Percentiles rank a stretch among this genome's conserved stretches.
phyloP scores from a whole-genome alignment of 2,797 vertebrate genomes.

The Lacerta agilis region DNA sequence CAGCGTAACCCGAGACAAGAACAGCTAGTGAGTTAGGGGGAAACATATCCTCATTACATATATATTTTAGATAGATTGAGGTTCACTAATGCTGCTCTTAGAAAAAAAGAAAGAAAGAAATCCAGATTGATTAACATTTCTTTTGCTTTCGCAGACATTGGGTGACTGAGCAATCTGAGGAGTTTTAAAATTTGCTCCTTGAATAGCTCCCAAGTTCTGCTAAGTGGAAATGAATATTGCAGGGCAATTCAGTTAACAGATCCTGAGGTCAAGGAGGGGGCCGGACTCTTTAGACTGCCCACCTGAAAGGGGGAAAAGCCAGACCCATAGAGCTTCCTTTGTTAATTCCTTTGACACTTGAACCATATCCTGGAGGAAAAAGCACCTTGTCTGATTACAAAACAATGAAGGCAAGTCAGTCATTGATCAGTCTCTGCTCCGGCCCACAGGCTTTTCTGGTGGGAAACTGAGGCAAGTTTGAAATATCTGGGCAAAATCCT shows the following conservation, averaged over 20 bases:
- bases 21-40: not conserved
- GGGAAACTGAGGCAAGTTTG: not conserved
- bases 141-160: not conserved
- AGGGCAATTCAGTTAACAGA: not conserved
- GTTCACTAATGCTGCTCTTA: not conserved
- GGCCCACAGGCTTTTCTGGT: not conserved
- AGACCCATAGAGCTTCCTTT: not conserved
- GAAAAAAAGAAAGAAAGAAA: not conserved
- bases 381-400: not conserved
- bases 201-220: not conserved
- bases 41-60: not conserved
- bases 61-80: not conserved
- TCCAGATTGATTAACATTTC: slow-evolving; percentile 10
- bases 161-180: not conserved
- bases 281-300: not conserved
- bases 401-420: not conserved
- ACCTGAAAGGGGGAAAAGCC: not conserved
- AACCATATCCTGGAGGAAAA: not conserved
- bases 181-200: not conserved
- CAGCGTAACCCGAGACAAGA: slow-evolving; percentile 37
- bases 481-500: not conserved
- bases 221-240: not conserved
- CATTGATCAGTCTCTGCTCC: not conserved
- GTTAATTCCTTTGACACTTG: not conserved
- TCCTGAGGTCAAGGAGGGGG: not conserved